Conservation (phyloP, 2,797 vertebrate genomes). For the Notoglanidium macrostoma region DNA sequence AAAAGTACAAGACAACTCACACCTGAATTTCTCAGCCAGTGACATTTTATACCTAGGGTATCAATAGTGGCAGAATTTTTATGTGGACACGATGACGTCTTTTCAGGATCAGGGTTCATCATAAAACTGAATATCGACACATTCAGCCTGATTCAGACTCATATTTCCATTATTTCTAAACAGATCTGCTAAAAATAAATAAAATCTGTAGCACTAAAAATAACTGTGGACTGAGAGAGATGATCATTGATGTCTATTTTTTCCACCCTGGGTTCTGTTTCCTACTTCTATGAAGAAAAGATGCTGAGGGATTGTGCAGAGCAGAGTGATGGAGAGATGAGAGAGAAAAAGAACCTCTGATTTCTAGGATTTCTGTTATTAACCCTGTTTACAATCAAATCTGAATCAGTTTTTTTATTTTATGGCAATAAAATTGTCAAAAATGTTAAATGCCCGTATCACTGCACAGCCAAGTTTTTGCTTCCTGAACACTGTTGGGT, state of each 20-base stretch:
- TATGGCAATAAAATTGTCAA: background rate
- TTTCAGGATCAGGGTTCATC: background rate
- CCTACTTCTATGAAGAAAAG: background rate
- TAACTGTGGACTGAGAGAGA: background rate
- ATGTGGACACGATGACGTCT: background rate
- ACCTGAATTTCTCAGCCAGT: background rate
- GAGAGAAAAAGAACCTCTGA: background rate
- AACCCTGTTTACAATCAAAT: background rate
- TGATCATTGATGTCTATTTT: background rate
- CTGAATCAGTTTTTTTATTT: background rate
- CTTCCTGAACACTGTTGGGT: too few relatives aligned
- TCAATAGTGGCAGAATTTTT: background rate
- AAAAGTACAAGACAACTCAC: background rate
- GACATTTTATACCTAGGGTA: background rate
- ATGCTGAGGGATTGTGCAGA: background rate
- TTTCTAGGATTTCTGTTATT: background rate
- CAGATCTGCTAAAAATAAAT: background rate
- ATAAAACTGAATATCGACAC: background rate
- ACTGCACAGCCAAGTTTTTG: too few relatives aligned
- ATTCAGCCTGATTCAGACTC: background rate
- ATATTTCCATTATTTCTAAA: conserved; percentile 1
- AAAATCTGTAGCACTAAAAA: background rate
- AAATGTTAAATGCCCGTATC: too few relatives aligned
- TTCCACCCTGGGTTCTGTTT: background rate
- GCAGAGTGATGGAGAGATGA: background rate